Evolutionary conservation across 1,140 invertebrate species (phyloP).

Genomic region (Drosophila parabipectinata): DNA sequence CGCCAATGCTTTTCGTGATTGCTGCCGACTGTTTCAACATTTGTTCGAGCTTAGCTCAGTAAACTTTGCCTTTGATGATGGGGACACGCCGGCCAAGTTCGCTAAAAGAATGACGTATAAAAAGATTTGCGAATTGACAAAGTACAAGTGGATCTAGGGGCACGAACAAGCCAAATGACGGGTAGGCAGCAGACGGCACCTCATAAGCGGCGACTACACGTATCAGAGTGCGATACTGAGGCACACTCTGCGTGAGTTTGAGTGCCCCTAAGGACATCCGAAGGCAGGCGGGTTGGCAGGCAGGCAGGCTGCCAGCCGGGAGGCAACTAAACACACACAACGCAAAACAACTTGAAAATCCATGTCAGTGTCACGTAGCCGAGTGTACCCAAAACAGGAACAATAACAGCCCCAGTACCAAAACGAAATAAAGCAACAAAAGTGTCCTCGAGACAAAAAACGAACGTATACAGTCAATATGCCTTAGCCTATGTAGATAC

Average conservation of each 20-base stretch:
- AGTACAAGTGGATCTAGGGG: constrained; percentile 67
- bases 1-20: constrained; percentile 17
- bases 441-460: constrained; percentile 46
- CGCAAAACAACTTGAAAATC: constrained; percentile 76
- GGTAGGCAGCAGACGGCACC: constrained; percentile 36
- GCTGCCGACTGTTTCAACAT: constrained; percentile 38
- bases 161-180: constrained; percentile 35
- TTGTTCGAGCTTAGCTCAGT: constrained; percentile 64
- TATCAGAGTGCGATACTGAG: neutral
- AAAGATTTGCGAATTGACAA: constrained; percentile 83
- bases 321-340: constrained; percentile 27
- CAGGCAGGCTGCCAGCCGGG: too few relatives aligned
- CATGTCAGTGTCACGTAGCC: constrained; percentile 80
- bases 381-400: constrained; percentile 61
- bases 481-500: constrained; percentile 42
- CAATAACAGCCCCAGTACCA: constrained; percentile 36
- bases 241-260: constrained; percentile 4
- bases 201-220: constrained; percentile 25
- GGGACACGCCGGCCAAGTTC: constrained; percentile 18
- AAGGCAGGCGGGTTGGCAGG: constrained; percentile 31
- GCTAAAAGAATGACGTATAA: constrained; percentile 64
- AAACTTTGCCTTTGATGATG: constrained; percentile 69
- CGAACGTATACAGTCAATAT: constrained; percentile 35
- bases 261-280: constrained; percentile 64
- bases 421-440: constrained; percentile 40